These are phyloP conservation scores for Cantharis rustica DNA, from an alignment of 2,888 invertebrate species.

Conservation along the genomic window DNA sequence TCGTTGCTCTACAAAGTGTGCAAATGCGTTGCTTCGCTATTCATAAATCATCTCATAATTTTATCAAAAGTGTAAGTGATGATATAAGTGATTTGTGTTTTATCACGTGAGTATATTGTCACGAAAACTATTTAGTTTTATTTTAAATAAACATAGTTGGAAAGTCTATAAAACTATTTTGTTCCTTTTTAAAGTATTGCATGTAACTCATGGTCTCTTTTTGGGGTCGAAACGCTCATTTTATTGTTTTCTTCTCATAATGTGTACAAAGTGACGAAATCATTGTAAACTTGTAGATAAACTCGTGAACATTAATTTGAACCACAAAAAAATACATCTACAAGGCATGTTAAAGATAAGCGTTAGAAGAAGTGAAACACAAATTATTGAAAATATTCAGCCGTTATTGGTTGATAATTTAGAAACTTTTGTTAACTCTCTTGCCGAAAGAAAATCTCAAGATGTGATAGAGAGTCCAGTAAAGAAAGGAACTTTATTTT, in stretches of 20 bases:
- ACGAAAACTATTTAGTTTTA: background rate
- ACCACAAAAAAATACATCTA: background rate
- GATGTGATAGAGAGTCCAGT: background rate
- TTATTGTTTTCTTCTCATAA: background rate
- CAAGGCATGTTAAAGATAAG: background rate
- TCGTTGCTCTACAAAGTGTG: background rate
- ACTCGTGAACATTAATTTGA: background rate
- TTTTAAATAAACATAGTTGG: constrained; percentile 26
- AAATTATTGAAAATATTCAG: background rate
- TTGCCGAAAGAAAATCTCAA: background rate
- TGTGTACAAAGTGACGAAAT: background rate
- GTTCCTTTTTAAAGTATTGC: background rate
- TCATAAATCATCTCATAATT: background rate
- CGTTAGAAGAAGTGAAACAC: background rate
- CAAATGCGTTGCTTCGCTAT: background rate
- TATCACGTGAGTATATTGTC: constrained; percentile 12
- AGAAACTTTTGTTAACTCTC: background rate
- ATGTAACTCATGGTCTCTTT: background rate
- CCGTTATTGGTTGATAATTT: background rate
- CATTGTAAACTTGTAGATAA: background rate
- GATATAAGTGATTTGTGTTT: constrained; percentile 2
- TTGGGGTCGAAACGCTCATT: background rate
- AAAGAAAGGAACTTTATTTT: background rate
- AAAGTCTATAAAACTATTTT: constrained; percentile 10
- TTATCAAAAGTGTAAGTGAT: constrained; percentile 4